Evolutionary conservation across 2,888 invertebrate species (phyloP), one percentile per base, ranked within the genome.

Genomic region (Yponomeuta cagnagella): DNA sequence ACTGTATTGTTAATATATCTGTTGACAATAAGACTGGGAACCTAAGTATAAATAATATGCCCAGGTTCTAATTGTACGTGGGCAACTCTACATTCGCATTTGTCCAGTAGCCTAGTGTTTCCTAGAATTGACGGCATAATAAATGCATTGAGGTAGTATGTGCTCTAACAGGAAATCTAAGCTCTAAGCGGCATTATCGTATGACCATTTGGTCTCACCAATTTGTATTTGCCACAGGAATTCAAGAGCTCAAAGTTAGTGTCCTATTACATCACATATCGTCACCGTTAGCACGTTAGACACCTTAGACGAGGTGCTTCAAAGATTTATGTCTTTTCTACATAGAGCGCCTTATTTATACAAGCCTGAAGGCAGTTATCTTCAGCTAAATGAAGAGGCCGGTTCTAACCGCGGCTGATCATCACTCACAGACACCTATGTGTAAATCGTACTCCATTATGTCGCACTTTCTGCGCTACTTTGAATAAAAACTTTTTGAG

Each of bases 31-130:
- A 31, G 65, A 65, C 65, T 65, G 9, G 30, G 30, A 31, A 12
- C 30, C 43, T 8, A 43, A 43, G 43, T 43, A 8, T 43, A 8
- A 43, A 43, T 43, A 43, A 43, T 8, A 6, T 43, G 43, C 43
- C 43, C 43, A 33, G 33, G 31, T 65, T 65, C 65, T 31, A 2
- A 65, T 65, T 65, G 10, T 31, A 65, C 31, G 65, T 31, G 65
- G 30, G 33, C 65, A 65, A 65, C 65, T 65, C 65, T 65, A 65
- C 65, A 6, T 33, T 30, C 15, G 33, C 65, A 65, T 65, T 33
- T 65, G 12, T 31, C 30, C 30, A 65, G 30, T 31, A 65, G 31
- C 33, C 31, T 12, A 65, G 65, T 30, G 65, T 33, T 65, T 65
- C 65, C 31, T 65, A 2, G 65, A 31, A 65, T 33, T 6, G 65